Base-by-base conservation (phyloP, 1,140 invertebrate genomes). In the Drosophila navojoa region DNA sequence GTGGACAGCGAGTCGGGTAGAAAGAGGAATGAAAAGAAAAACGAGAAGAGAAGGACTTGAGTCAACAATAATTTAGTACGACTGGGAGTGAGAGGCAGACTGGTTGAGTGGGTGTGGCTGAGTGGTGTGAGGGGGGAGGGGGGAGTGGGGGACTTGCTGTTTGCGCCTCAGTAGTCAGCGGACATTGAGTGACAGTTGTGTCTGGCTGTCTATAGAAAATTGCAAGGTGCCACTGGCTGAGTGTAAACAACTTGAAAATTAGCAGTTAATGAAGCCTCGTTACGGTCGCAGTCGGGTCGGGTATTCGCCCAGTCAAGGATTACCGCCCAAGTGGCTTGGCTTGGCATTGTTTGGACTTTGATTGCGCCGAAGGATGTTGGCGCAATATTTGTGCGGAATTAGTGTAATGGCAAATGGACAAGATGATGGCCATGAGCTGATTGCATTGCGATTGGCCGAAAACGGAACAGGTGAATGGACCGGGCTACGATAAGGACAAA, bases 171-270 rank as follows among this genome's bases (percentile, higher is more conserved):
- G 59, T 57, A 67, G 67, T 71, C 70, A 69, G 40, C 47, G 70
- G 71, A 77, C 81, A 89, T 60, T 77, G 84, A 87, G 76, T 87
- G 76, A 89, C 79, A 84, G 67, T 77, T 62, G 58, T 86, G 75
- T 72, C 71, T 57, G 57, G 27, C 45, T 69, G 25, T 19, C 61
- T 57, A 9, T 73, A 59, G 76, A 66, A 72, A 76, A 66, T 55
- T 53, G 71, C 76, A 45, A 73, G 68, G 77, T 79, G 80, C 57
- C 69, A 68, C 66, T 70, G 58, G 58, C 63, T 35, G 67, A 79
- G 73, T 87, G 79, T 87, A 87, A 87, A 89, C 84, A 87, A 89
- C 76, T 87, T 79, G 77, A 80, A 87, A 87, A 87, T 87, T 87
- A 87, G 77, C 84, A 75, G 76, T 79, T 87, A 89, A 90, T 89